Conservation (phyloP, 2,888 invertebrate species). For the Eupithecia tripunctaria region DNA sequence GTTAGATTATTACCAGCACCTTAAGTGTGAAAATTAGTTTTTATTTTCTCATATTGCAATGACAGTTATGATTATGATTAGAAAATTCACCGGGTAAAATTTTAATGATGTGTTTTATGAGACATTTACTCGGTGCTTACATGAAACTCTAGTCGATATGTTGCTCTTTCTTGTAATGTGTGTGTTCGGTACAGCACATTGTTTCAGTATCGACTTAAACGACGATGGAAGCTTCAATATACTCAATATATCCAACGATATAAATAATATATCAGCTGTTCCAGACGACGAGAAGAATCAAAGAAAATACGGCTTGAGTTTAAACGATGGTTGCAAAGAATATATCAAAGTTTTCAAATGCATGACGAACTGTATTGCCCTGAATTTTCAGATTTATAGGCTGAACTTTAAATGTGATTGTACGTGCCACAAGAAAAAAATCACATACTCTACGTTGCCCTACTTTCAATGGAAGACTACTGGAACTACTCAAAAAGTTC, state of each 20-base stretch:
- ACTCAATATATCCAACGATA: neutral
- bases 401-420: constrained; percentile 64
- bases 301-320: constrained; percentile 70
- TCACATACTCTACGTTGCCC: constrained; percentile 58
- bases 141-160: constrained; percentile 16
- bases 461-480: constrained; percentile 70
- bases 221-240: constrained; percentile 6
- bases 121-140: constrained; percentile 8
- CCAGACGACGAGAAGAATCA: constrained; percentile 46
- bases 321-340: constrained; percentile 55
- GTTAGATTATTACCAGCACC: neutral
- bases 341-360: constrained; percentile 68
- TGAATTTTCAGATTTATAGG: constrained; percentile 65
- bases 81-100: neutral
- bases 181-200: constrained; percentile 12
- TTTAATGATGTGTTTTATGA: neutral
- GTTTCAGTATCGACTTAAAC: constrained; percentile 5
- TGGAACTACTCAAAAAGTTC: constrained; percentile 58
- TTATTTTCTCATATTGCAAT: neutral
- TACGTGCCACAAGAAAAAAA: constrained; percentile 67
- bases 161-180: constrained; percentile 8
- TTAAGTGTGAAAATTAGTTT: neutral
- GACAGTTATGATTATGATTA: neutral
- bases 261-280: constrained; percentile 10
- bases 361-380: constrained; percentile 68